Base-by-base conservation (phyloP, 2,113 vertebrate species). In the Sturnus vulgaris region DNA sequence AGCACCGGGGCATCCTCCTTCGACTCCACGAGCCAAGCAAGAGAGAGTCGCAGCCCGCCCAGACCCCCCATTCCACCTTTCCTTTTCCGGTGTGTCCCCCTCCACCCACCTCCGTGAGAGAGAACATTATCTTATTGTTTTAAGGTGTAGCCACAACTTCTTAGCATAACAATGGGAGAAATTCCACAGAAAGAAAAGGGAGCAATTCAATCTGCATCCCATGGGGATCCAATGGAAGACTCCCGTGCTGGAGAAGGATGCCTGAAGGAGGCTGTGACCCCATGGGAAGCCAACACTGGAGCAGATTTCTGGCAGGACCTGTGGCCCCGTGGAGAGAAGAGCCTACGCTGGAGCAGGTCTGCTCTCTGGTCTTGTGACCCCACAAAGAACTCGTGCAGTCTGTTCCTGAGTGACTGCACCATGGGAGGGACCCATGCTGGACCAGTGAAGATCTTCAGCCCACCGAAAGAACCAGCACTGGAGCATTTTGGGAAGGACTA, bases 341-440 rank as follows among this genome's bases (percentile, higher is more conserved):
- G 13, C 9, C 27, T 46, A 11, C 0, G 0, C 7, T 30, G 35
- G 9, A 70, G 33, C 21, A 52, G 28, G 33, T 28, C 46, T 60
- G 15, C 37, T 60, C 19, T 11, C n/a, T 37, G 31, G 16, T 31
- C 17, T 60, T 49, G 27, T 55, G 27, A 70, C 3, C 15, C 24
- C 0, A 0, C 31, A 37, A 72, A 33, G 19, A 37, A 23, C 8
- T 33, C 37, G 15, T 16, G 8, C 33, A 39, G 11, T 33, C 37
- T 65, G 12, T 7, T 57, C 35, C 35, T 80, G 52, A 37, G 12
- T 1, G 3, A 23, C 37, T 39, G 15, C 27, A 44, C 44, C 23
- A 8, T 7, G 23, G 44, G 6, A 60, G 11, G 8, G 7, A 42
- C 14, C 14, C 12, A 12, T 7, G 5, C 30, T 79, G 28, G n/a